Base-by-base conservation (phyloP, 2,797 vertebrate genomes). In the Cossypha polioptera region DNA sequence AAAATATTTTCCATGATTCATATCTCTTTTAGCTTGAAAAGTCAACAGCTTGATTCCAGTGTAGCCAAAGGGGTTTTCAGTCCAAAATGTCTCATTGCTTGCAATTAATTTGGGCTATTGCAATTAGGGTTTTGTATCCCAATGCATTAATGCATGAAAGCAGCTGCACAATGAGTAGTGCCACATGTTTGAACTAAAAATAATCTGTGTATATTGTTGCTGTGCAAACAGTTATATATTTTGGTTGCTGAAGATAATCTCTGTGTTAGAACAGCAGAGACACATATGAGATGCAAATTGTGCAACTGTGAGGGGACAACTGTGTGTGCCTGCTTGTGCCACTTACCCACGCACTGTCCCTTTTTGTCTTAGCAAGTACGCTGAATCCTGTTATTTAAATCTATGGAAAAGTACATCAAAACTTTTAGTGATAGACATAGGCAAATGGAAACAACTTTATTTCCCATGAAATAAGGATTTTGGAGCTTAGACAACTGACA, bases 131-230 rank as follows among this genome's bases (percentile, higher is more conserved):
- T 80, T 80, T 92, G 50, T 84, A 89, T 94, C 88, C 92, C 67
- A 74, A 68, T 75, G 81, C 65, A 86, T 31, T 26, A 88, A 81
- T 96, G 58, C 88, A 79, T 92, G 66, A 94, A 92, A 93, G 80
- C 54, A 78, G 90, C 51, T 97, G 80, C 86, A 82, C 85, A 81
- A 81, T 92, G 94, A 96, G 79, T 94, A 91, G 78, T 94, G 91
- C 94, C 96, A 96, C 90, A 92, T 96, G 96, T 95, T 58, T 95
- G 66, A 94, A 87, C 96, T 95, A 96, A 97, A 97, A 96, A 96
- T 97, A 97, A 92, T 88, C 75, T 92, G 80, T 93, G 81, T 94
- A 68, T 90, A 71, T 90, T 85, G 81, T 93, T 92, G 33, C 91
- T 91, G 84, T 5, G 2, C 75, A 94, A 92, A 58, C 82, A 86